phyloP scores from a whole-genome alignment of 1,140 invertebrate species.

The Battus philenor region DNA sequence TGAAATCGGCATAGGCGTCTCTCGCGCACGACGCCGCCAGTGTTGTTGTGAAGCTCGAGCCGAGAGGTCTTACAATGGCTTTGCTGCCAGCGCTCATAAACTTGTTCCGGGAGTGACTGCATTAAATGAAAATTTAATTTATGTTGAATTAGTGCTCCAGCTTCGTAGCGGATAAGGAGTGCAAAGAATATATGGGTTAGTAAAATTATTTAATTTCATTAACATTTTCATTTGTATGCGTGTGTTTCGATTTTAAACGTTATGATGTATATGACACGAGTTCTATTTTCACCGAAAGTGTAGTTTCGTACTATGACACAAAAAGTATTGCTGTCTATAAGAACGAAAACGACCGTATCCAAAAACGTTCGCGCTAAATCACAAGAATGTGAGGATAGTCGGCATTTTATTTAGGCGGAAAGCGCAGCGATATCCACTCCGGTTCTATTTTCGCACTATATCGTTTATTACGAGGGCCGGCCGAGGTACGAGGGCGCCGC shows the following conservation, averaged over 20 bases:
- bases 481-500: slow-evolving; percentile 30
- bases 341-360: too few relatives aligned
- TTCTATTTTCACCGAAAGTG: background rate
- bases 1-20: slow-evolving; percentile 55
- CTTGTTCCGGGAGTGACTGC: slow-evolving; percentile 8
- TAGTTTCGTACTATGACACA: background rate
- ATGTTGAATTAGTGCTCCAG: slow-evolving; percentile 5
- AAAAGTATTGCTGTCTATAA: too few relatives aligned
- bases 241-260: too few relatives aligned
- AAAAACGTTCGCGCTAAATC: slow-evolving; percentile 42
- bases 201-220: too few relatives aligned
- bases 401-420: slow-evolving; percentile 64
- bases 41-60: slow-evolving; percentile 31
- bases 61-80: slow-evolving; percentile 20
- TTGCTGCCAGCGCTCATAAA: background rate
- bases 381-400: slow-evolving; percentile 42
- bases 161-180: background rate
- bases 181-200: background rate
- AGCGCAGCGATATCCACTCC: slow-evolving; percentile 49
- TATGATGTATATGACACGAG: too few relatives aligned
- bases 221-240: too few relatives aligned
- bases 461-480: slow-evolving; percentile 58
- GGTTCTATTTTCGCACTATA: slow-evolving; percentile 68
- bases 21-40: slow-evolving; percentile 58
- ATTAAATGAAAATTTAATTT: slow-evolving; percentile 14